Percentiles rank a stretch among this genome's conserved stretches.
These are phyloP conservation scores for Ctenoplectra terminalis DNA, from an alignment of 1,140 invertebrate species.

Conservation along the genomic window DNA sequence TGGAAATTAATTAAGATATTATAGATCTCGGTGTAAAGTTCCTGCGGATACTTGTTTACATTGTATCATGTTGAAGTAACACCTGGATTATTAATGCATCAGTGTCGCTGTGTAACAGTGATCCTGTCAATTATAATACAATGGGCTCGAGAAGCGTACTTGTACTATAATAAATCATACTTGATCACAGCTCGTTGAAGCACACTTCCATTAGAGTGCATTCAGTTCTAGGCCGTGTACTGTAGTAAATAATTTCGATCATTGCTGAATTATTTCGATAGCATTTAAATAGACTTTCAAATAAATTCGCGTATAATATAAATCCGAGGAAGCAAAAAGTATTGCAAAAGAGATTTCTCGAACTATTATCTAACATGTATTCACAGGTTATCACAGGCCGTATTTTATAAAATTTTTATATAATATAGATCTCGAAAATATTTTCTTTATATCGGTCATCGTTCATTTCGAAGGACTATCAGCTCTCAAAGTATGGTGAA, in stretches of 20 bases:
- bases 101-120: background rate
- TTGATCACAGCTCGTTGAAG: slow-evolving; percentile 24
- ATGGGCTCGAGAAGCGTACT: background rate
- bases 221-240: background rate
- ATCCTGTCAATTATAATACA: slow-evolving; percentile 13
- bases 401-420: too few relatives aligned
- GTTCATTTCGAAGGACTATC: too few relatives aligned
- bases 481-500: too few relatives aligned
- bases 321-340: too few relatives aligned
- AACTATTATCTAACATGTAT: too few relatives aligned
- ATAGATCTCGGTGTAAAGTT: too few relatives aligned
- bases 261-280: background rate
- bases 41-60: background rate
- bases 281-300: background rate
- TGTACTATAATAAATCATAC: slow-evolving; percentile 20
- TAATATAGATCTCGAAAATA: too few relatives aligned
- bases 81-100: background rate
- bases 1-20: too few relatives aligned
- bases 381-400: too few relatives aligned
- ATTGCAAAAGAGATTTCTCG: too few relatives aligned
- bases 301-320: too few relatives aligned
- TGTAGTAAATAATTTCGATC: background rate
- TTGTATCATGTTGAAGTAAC: background rate
- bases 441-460: too few relatives aligned
- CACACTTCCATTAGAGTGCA: slow-evolving; percentile 1